phyloP scores from a whole-genome alignment of 2,797 vertebrate genomes.

The Remorina albescens region DNA sequence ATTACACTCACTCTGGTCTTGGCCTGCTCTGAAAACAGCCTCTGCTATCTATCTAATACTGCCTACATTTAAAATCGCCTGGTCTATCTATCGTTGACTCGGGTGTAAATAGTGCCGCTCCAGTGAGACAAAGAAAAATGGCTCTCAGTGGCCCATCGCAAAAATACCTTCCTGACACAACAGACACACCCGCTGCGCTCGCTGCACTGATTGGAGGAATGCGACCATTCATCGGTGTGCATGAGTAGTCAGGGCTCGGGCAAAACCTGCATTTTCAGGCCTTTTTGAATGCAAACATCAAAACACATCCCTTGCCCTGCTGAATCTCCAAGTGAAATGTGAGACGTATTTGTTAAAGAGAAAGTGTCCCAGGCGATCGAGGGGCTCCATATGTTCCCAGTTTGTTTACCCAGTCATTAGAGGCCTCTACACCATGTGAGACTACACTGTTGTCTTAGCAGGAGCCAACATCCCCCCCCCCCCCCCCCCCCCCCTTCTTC shows the following conservation, averaged over 20 bases:
- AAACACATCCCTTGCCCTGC: slow-evolving; percentile 33
- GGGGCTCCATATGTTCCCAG: slow-evolving; percentile 67
- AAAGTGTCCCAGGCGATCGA: slow-evolving; percentile 59
- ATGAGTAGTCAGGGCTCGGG: background rate
- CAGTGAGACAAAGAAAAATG: slow-evolving; percentile 39
- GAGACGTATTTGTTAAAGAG: slow-evolving; percentile 53
- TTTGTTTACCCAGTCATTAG: slow-evolving; percentile 78
- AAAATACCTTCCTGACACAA: slow-evolving; percentile 47
- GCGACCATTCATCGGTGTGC: slow-evolving; percentile 24
- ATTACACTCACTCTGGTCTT: slow-evolving; percentile 39
- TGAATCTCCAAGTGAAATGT: slow-evolving; percentile 45
- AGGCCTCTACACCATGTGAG: slow-evolving; percentile 62
- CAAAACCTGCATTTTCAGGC: slow-evolving; percentile 37
- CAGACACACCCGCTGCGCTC: slow-evolving; percentile 40
- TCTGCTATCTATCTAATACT: slow-evolving; percentile 59
- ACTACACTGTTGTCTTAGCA: slow-evolving; percentile 55
- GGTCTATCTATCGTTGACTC: slow-evolving; percentile 49
- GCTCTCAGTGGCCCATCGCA: slow-evolving; percentile 5
- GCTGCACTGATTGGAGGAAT: slow-evolving; percentile 41
- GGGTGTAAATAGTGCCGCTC: slow-evolving; percentile 42
- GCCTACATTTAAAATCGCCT: slow-evolving; percentile 68
- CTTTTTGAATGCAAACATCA: slow-evolving; percentile 24
- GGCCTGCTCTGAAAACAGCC: slow-evolving; percentile 47
- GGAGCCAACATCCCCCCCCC: background rate
- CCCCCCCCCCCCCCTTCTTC: slow-evolving; percentile 14